Evolutionary conservation across 2,113 vertebrate species (phyloP).

Genomic region (Anarhynchus alexandrinus): DNA sequence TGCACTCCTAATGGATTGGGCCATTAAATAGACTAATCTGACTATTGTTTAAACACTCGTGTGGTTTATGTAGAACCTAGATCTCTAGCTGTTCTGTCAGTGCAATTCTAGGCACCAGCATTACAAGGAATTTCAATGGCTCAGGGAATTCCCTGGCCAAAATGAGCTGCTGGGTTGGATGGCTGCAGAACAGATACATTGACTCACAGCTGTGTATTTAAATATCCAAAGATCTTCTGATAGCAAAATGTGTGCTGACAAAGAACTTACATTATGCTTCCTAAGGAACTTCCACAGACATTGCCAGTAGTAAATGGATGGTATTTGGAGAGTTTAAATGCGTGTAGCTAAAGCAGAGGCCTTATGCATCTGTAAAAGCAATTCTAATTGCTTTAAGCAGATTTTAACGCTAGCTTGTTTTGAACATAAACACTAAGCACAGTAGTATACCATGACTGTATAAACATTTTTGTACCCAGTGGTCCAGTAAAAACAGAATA

Average conservation of each 20-base stretch:
- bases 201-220: not conserved
- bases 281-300: not conserved
- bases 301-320: not conserved
- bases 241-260: not conserved
- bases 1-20: not conserved
- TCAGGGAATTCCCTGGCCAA: not conserved
- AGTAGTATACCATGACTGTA: not conserved
- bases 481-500: not conserved
- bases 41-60: not conserved
- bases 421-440: not conserved
- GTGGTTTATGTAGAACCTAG: not conserved
- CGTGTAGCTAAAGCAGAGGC: not conserved
- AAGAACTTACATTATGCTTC: not conserved
- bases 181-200: not conserved
- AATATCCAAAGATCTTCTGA: not conserved
- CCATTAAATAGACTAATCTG: not conserved
- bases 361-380: not conserved
- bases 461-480: not conserved
- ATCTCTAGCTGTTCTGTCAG: not conserved
- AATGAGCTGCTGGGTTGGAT: not conserved
- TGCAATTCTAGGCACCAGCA: not conserved
- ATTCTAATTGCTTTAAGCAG: not conserved
- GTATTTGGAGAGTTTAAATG: not conserved
- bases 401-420: not conserved
- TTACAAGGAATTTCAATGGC: not conserved